Evolutionary conservation across 64 coral and sea anemone species (phyloP).

Genomic region (Montipora cactus): DNA sequence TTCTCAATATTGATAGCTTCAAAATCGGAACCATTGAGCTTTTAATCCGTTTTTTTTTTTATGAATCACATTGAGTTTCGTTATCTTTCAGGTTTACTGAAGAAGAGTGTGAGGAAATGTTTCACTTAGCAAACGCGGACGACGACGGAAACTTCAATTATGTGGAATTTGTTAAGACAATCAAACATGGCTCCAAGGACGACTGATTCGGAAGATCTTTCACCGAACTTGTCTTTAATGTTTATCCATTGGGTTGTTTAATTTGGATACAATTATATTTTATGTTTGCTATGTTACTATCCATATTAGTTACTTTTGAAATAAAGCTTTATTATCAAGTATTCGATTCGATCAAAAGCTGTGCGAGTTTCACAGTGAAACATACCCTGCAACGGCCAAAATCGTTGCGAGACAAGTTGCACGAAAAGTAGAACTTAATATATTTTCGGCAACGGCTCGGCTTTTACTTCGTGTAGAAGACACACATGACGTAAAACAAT

Average conservation of each 20-base stretch:
- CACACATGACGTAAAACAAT: no score
- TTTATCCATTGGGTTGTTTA: background rate
- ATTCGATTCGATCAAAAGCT: background rate
- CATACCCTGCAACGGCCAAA: no score
- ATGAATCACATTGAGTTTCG: background rate
- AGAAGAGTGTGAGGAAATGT: slow-evolving; percentile 69
- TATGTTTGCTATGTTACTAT: background rate
- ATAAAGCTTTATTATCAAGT: background rate
- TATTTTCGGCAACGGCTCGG: no score
- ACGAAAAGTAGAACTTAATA: no score
- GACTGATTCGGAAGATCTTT: background rate
- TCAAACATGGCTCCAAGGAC: slow-evolving; percentile 69
- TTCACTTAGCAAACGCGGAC: slow-evolving; percentile 28
- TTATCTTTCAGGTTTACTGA: slow-evolving; percentile 48
- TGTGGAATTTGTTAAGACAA: slow-evolving; percentile 58
- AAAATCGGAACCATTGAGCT: no score
- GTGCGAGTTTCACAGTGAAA: background rate
- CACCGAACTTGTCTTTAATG: background rate
- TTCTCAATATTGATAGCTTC: no score
- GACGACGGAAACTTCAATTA: slow-evolving; percentile 63
- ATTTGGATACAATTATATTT: background rate
- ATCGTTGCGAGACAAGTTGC: no score
- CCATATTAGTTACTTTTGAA: background rate
- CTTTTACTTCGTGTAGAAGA: no score
- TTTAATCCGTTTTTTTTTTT: no score